phyloP scores from a whole-genome alignment of 2,888 invertebrate species.

The Chironomus tentans region DNA sequence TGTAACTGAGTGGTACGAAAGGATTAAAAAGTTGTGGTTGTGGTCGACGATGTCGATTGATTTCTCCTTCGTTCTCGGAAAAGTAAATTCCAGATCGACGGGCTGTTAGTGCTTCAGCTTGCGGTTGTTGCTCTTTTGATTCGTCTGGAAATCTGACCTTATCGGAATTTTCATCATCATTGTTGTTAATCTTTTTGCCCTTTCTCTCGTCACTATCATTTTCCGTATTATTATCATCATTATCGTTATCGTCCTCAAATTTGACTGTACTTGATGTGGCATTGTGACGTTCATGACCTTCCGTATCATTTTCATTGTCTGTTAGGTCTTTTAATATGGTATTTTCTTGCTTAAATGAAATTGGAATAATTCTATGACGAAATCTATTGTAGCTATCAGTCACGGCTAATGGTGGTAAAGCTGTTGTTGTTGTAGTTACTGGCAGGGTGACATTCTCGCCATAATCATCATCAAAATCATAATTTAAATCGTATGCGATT shows the following conservation, averaged over 20 bases:
- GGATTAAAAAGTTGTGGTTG: constrained; percentile 33
- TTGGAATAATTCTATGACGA: constrained; percentile 18
- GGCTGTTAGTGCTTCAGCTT: constrained; percentile 35
- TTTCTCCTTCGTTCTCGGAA: constrained; percentile 32
- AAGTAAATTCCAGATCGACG: constrained; percentile 42
- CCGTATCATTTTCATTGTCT: constrained; percentile 1
- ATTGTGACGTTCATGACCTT: background rate
- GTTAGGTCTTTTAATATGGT: background rate
- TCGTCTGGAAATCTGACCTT: constrained; percentile 18
- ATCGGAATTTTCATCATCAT: background rate
- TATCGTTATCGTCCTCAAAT: too few relatives aligned
- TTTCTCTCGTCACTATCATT: background rate
- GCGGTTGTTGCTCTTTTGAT: background rate
- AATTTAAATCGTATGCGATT: constrained; percentile 1
- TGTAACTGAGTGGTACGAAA: constrained; percentile 41
- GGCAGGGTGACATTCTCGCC: background rate
- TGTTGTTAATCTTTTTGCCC: constrained; percentile 1
- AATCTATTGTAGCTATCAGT: background rate
- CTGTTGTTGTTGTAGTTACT: background rate
- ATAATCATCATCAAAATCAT: constrained; percentile 12
- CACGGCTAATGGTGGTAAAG: background rate
- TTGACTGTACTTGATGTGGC: background rate
- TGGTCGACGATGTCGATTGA: background rate
- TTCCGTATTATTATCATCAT: background rate
- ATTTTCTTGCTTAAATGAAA: background rate